Evolutionary conservation across 2,888 invertebrate genomes (phyloP), one percentile per base, ranked within the genome.

Genomic region (Heteromyza rotundicornis): DNA sequence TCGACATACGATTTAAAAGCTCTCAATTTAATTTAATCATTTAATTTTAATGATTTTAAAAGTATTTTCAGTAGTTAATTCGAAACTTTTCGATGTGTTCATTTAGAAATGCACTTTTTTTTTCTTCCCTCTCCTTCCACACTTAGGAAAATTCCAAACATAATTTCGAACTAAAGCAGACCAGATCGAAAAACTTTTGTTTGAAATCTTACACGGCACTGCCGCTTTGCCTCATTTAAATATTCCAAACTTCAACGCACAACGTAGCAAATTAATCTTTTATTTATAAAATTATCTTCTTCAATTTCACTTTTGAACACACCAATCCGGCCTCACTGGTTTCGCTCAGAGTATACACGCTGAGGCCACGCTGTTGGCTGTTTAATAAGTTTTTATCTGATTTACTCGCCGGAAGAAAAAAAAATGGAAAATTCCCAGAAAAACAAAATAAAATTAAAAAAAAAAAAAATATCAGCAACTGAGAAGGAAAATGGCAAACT

Each of bases 231-330:
- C 40, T 40, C 20, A 7, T 47, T 47, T 47, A 20, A 47, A 47
- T 47, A 12, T 17, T 47, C 19, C 20, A 47, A 47, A 47, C 19
- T 47, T 17, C 20, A 47, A 40, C 5, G 10, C 40, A 10, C 27
- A 7, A 7, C 17, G 47, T 7, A 47, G 19, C 47, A 47, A 47
- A 47, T 47, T 47, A 47, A 47, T 47, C 47, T 20, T 47, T 47
- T 47, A 47, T 47, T 47, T 47, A 47, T 47, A 19, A 17, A 47
- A 47, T 47, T 47, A 47, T 47, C 47, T 47, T 17, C 47, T 20
- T 19, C 47, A 47, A 47, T 47, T 47, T 47, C 47, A 20, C 20
- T 12, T 5, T 19, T 47, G 47, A 19, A 17, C 19, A 17, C 47
- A 2, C 47, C 20, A 47, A 3, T 40, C 40, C 8, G 40, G 14